Evolutionary conservation across 2,888 invertebrate genomes (phyloP).

Genomic region (Spilarctia lutea): DNA sequence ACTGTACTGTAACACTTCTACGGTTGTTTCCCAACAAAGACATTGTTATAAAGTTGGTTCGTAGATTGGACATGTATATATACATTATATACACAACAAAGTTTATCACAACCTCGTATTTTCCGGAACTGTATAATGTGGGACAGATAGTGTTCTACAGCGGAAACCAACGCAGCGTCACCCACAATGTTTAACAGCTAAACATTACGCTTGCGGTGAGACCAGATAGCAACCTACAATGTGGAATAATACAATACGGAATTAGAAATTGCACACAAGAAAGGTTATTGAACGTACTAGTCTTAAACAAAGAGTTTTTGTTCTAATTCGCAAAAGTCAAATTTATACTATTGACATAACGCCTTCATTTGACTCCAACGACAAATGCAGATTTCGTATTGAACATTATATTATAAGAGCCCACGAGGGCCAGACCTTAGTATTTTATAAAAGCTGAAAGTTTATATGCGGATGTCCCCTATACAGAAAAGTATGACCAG

Average conservation of each 20-base stretch:
- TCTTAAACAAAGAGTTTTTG: neutral
- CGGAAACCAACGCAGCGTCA: neutral
- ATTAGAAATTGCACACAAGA: neutral
- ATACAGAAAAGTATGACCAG: no score
- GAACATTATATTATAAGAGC: no score
- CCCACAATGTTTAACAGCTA: neutral
- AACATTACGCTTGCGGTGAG: neutral
- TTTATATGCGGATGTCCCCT: no score
- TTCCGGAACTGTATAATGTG: neutral
- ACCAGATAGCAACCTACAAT: neutral
- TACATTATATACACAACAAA: neutral
- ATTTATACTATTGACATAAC: no score
- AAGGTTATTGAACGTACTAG: neutral
- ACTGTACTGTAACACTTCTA: neutral
- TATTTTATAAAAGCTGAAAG: no score
- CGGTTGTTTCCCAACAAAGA: neutral
- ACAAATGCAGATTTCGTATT: no score
- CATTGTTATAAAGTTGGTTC: neutral
- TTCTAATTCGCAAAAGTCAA: neutral
- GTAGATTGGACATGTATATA: neutral
- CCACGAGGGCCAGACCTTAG: no score
- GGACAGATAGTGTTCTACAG: slow-evolving; percentile 3
- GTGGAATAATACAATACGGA: neutral
- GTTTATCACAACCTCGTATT: neutral
- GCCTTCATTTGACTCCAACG: no score